Evolutionary conservation across 1,140 invertebrate genomes (phyloP), one percentile per base, ranked within the genome.

Genomic region (Cyclina sinensis): DNA sequence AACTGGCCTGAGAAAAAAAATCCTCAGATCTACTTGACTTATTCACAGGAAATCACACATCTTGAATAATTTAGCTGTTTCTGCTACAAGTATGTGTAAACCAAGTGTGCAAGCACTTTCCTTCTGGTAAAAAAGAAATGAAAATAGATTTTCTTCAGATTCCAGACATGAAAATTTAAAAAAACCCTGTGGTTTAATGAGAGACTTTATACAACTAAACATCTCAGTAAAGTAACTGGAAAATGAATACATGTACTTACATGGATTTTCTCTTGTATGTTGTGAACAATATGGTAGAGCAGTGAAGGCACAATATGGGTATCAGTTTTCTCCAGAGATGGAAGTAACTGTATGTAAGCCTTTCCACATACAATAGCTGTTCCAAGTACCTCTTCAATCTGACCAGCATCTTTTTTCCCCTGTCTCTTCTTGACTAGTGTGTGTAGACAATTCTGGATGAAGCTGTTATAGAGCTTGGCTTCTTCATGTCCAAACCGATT

Each of bases 401-500:
- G 32, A 27, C 3, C 30, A 11, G 2, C 27, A 27, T 81, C 79
- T 24, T 65, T n/a, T 16, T 65, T 18, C n/a, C 16, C 32, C 11
- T 62, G 46, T 0, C 39, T 4, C 5, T 81, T 62, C 27, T 54
- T 57, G 1, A 57, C 16, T 4, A 62, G 46, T 39, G 35, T 30
- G 35, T 81, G 48, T 4, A 81, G 51, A 62, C 79, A 81, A 9
- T 39, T 37, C 30, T 81, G 79, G 12, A 81, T 65, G 48, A 62
- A 81, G 32, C 1, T 3, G 11, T 18, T 35, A 32, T 65, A 65
- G 9, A 51, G 74, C 24, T 51, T 54, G 7, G 74, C 30, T 7
- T 48, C 74, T 18, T 46, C 16, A n/a, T 54, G 24, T 54, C 48
- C 27, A 2, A 78, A 24, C 3, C 27, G 14, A 35, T 30, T 21